Base-by-base conservation (phyloP, 2,797 vertebrate genomes). In the Muscicapa comitata region DNA sequence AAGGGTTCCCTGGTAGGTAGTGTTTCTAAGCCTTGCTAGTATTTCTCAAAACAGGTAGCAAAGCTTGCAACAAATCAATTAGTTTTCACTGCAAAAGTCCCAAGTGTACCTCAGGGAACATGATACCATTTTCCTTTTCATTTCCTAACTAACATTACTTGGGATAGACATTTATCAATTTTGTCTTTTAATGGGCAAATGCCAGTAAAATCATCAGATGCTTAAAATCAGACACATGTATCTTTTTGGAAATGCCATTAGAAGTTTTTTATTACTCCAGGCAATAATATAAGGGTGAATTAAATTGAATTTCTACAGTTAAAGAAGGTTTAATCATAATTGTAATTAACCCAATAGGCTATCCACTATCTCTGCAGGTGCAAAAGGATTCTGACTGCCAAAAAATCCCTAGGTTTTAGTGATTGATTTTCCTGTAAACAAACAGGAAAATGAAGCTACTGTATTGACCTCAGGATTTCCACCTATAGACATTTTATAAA, bases 401-500 rank as follows among this genome's bases (percentile, higher is more conserved):
- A 78, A 76, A 51, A 93, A 50, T 2, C 3, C 15, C 25, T 51
- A 74, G 42, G 13, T 57, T 94, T 90, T 85, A 48, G 82, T 37
- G 84, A 77, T 72, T 94, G 55, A 80, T 91, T 43, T 75, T 66
- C 25, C 51, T 88, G 24, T 76, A 93, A 76, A 89, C 90, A 96
- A 95, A 84, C 77, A 70, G 66, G 14, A 95, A 95, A 90, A 77
- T 87, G 88, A 95, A 82, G 91, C 93, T 96, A 97, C 94, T 86
- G 86, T 93, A 80, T 21, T 91, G 77, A 96, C 88, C 96, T 95
- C 70, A 62, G 61, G 92, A 92, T 94, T 97, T 95, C 93, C 90
- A 95, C 90, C 93, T 94, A 90, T 45, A 88, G 80, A 93, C 63
- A 35, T 90, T 95, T 95, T 90, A 86, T 97, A 97, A 98, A 96